Percentiles rank a stretch among this genome's conserved stretches.
Evolutionary conservation across 2,797 vertebrate species (phyloP).

Genomic region (Buceros bicornis): DNA sequence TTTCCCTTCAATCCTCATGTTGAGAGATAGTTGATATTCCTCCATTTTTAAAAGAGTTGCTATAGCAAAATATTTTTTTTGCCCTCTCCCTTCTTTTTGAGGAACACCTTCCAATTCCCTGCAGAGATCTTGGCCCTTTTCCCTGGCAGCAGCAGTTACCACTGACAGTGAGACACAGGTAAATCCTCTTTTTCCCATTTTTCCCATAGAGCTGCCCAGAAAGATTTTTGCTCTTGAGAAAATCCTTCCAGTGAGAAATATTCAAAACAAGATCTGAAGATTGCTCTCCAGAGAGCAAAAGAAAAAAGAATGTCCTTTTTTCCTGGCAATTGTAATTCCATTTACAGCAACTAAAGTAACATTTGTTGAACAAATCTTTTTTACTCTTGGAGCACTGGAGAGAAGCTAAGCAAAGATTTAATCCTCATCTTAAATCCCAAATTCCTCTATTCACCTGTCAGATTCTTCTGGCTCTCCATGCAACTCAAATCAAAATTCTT

Average conservation of each 20-base stretch:
- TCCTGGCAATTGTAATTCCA: background rate
- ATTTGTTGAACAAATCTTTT: background rate
- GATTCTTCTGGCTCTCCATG: background rate
- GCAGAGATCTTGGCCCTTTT: background rate
- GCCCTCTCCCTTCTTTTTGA: background rate
- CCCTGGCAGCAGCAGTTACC: background rate
- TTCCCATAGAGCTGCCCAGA: background rate
- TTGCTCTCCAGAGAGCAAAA: background rate
- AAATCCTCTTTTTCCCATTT: background rate
- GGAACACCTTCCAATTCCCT: background rate
- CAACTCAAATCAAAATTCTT: background rate
- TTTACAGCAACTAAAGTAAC: conserved; percentile 4
- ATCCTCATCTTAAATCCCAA: background rate
- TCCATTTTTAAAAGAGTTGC: background rate
- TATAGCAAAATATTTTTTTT: background rate
- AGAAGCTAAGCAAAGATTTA: background rate
- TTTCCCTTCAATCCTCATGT: background rate
- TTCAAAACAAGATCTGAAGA: background rate
- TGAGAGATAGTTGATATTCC: background rate
- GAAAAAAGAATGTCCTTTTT: background rate
- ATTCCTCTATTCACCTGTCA: background rate
- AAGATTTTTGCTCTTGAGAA: background rate
- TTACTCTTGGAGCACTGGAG: background rate
- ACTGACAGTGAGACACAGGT: background rate
- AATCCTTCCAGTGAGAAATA: background rate